A percentile compares a stretch with the other conserved stretches of the same genome.
Evolutionary conservation across 2,888 invertebrate genomes (phyloP).

Genomic region (Drosophila neonasuta): DNA sequence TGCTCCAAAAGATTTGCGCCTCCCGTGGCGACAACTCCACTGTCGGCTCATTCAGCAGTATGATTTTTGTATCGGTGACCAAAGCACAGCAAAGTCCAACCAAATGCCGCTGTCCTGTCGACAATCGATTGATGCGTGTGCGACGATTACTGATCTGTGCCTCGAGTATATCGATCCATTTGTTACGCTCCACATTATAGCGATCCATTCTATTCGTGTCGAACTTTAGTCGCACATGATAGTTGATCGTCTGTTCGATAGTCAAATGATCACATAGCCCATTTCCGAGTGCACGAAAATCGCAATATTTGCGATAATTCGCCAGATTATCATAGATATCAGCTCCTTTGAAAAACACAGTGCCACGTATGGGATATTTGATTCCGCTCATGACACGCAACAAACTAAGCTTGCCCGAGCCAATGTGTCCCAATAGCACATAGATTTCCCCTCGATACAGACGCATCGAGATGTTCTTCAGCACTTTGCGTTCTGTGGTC

Average conservation of each 20-base stretch:
- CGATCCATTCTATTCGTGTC: constrained; percentile 74
- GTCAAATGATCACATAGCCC: constrained; percentile 90
- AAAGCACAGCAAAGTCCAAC: constrained; percentile 88
- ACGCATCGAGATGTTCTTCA: constrained; percentile 71
- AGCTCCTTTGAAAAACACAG: constrained; percentile 20
- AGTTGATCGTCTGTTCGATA: constrained; percentile 90
- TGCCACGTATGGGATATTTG: constrained; percentile 83
- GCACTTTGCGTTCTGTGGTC: constrained; percentile 37
- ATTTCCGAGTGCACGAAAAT: constrained; percentile 91
- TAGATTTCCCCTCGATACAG: constrained; percentile 74
- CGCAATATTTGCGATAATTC: constrained; percentile 84
- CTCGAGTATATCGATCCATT: constrained; percentile 86
- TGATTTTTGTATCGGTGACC: constrained; percentile 85
- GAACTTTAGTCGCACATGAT: constrained; percentile 88
- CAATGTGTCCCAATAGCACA: constrained; percentile 88
- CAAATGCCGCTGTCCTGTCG: constrained; percentile 88
- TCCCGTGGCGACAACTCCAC: constrained; percentile 87
- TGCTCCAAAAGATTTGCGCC: constrained; percentile 89
- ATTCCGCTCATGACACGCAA: constrained; percentile 93
- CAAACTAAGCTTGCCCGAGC: constrained; percentile 95
- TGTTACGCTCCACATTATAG: constrained; percentile 84
- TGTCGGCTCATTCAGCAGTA: constrained; percentile 77
- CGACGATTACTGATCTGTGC: constrained; percentile 84
- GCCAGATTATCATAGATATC: constrained; percentile 85
- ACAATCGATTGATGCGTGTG: constrained; percentile 83